A percentile compares a stretch with the other conserved stretches of the same genome.
Evolutionary conservation across 92 coral and sea anemone species (phyloP).

Genomic region (Palythoa heliodiscus): DNA sequence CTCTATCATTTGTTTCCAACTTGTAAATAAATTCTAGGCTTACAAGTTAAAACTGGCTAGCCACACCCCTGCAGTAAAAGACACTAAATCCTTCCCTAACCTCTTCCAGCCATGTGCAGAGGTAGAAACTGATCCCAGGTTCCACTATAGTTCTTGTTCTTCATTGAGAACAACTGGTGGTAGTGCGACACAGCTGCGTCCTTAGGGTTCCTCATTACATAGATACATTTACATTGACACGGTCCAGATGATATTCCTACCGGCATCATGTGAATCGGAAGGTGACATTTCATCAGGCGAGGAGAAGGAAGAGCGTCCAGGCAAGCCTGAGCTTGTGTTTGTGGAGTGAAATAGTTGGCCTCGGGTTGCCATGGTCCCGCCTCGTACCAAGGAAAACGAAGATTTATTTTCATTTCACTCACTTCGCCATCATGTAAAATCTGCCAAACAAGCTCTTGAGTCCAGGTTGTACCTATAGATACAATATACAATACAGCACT

Average conservation of each 20-base stretch:
- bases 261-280: constrained; percentile 46
- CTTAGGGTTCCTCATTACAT: constrained; percentile 65
- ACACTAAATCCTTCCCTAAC: neutral
- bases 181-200: constrained; percentile 64
- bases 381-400: constrained; percentile 37
- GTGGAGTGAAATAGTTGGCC: constrained; percentile 1
- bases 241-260: constrained; percentile 8
- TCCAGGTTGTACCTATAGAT: constrained; percentile 55
- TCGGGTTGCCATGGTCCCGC: constrained; percentile 5
- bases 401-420: constrained; percentile 15
- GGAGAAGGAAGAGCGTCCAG: constrained; percentile 48
- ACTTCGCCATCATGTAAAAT: constrained; percentile 46
- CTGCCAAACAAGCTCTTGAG: constrained; percentile 63
- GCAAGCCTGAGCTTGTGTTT: neutral
- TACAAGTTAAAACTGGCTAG: too few relatives aligned
- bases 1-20: too few relatives aligned
- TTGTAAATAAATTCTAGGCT: too few relatives aligned
- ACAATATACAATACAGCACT: neutral
- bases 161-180: constrained; percentile 33
- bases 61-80: too few relatives aligned
- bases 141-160: constrained; percentile 44
- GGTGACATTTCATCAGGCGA: constrained; percentile 54
- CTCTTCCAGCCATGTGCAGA: constrained; percentile 52
- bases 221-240: constrained; percentile 53
- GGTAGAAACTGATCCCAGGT: constrained; percentile 65